phyloP scores from a whole-genome alignment of 2,113 vertebrate genomes.

The Phrynocephalus versicolor region DNA sequence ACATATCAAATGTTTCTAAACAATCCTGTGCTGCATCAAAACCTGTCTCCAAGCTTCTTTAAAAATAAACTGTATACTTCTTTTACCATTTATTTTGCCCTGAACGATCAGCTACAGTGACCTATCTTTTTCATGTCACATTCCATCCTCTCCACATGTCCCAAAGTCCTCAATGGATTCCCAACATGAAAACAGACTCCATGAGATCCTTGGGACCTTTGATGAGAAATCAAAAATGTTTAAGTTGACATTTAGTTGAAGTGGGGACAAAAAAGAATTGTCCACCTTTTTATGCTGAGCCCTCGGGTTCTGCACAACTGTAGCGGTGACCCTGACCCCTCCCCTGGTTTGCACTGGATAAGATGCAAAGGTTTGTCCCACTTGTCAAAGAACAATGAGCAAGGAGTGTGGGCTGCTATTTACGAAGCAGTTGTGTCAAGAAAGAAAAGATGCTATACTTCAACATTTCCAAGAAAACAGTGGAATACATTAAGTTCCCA shows the following conservation, averaged over 20 bases:
- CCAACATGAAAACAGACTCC: no score
- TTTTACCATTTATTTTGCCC: no score
- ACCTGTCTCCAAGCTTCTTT: no score
- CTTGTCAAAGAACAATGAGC: background rate
- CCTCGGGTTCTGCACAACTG: background rate
- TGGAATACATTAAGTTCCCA: background rate
- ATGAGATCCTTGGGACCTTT: no score
- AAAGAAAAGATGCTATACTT: slow-evolving; percentile 6
- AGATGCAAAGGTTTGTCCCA: background rate
- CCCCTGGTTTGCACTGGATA: background rate
- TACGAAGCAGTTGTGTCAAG: background rate
- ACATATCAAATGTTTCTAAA: no score
- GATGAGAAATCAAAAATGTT: no score
- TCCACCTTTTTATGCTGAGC: background rate
- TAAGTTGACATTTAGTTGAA: background rate
- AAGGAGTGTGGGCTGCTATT: background rate
- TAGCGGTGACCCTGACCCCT: background rate
- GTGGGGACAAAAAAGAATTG: background rate
- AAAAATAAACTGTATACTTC: no score
- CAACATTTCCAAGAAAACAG: background rate
- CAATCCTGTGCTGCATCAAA: no score
- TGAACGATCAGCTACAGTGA: no score
- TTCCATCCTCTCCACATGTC: no score
- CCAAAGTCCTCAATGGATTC: no score
- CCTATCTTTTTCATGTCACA: no score